A percentile compares a stretch with the other conserved stretches of the same genome.
These are phyloP conservation scores for Ascaphus truei DNA, from an alignment of 2,113 vertebrate genomes.

Conservation along the genomic window DNA sequence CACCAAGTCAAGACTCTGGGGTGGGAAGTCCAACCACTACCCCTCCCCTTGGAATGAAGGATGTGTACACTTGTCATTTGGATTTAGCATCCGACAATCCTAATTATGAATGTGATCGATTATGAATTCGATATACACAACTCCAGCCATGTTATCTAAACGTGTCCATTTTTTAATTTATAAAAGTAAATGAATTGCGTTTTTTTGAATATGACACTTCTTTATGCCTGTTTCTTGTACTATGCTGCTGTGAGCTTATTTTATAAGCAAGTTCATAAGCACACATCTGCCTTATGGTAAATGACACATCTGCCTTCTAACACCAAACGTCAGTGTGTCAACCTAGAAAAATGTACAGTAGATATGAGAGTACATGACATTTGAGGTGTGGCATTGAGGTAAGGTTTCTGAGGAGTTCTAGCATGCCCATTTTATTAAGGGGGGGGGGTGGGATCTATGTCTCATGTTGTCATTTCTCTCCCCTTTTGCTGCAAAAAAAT, in stretches of 20 bases:
- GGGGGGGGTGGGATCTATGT: no score
- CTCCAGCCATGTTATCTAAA: background rate
- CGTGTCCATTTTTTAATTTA: background rate
- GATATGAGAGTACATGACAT: no score
- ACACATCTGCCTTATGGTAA: background rate
- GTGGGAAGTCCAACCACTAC: conserved; percentile 60
- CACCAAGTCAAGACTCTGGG: conserved; percentile 54
- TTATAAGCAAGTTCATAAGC: background rate
- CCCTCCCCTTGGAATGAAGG: conserved; percentile 52
- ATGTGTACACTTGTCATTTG: conserved; percentile 49
- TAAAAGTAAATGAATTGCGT: background rate
- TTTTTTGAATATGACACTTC: background rate
- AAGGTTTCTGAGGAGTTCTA: no score
- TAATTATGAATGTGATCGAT: conserved; percentile 68
- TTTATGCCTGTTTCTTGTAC: background rate
- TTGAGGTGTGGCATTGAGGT: no score
- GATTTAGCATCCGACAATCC: conserved; percentile 49
- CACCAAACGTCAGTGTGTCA: no score
- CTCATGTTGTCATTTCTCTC: no score
- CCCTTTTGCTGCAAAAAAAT: no score
- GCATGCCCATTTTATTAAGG: no score
- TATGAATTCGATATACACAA: conserved; percentile 42
- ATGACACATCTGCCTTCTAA: background rate
- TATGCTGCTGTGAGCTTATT: background rate
- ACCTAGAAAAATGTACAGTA: no score